Evolutionary conservation across 2,888 invertebrate genomes (phyloP).

Genomic region (Antheraea assamensis): DNA sequence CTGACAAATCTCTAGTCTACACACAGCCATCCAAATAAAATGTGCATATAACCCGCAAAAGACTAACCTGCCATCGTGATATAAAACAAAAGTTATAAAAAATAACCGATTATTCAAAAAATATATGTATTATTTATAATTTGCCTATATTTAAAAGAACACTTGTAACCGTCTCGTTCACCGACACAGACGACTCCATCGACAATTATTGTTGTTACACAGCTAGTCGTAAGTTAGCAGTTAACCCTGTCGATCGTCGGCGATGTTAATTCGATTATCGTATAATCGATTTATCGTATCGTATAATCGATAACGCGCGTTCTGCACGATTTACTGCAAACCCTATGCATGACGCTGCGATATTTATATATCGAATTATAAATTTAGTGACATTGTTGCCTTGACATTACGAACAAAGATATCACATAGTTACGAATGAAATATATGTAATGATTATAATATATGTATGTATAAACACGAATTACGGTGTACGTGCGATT

Average conservation of each 20-base stretch:
- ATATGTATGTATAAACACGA: constrained; percentile 14
- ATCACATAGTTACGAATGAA: neutral
- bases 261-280: neutral
- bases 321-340: neutral
- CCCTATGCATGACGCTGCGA: neutral
- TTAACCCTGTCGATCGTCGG: neutral
- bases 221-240: neutral
- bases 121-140: neutral
- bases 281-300: no score
- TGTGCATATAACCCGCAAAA: no score
- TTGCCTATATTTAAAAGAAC: neutral
- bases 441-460: constrained; percentile 28
- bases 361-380: neutral
- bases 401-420: neutral
- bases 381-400: neutral
- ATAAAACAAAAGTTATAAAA: no score
- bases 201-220: neutral
- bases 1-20: no score
- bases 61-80: no score
- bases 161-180: neutral
- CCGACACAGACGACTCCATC: neutral
- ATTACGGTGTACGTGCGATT: neutral
- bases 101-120: no score
- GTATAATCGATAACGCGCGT: neutral
- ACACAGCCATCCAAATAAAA: no score